Conservation (phyloP, 53 echinoderm and acorn worm genomes). For the Henricia sp. region DNA sequence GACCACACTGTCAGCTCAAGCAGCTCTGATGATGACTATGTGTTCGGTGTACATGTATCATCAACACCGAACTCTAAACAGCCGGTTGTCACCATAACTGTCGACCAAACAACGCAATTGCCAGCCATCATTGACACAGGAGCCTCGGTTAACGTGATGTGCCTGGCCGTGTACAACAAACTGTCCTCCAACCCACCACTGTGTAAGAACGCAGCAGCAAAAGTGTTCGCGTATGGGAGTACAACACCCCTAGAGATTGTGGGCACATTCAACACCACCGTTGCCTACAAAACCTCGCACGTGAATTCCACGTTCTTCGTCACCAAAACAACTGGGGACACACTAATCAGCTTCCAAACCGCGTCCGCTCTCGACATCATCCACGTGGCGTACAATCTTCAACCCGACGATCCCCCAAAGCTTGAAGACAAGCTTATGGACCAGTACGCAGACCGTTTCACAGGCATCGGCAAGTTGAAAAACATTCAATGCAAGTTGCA, state of each 20-base stretch:
- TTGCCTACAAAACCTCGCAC: constrained; percentile 6
- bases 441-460: constrained; percentile 49
- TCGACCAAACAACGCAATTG: constrained; percentile 1
- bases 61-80: too few species aligned
- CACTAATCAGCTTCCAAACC: constrained; percentile 39
- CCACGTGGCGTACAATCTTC: constrained; percentile 19
- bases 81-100: not conserved
- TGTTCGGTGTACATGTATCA: not conserved
- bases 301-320: constrained; percentile 30
- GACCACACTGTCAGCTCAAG: constrained; percentile 1
- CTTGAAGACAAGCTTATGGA: not conserved
- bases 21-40: constrained; percentile 9
- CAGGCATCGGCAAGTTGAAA: constrained; percentile 61
- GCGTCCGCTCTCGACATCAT: constrained; percentile 14
- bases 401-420: not conserved
- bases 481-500: constrained; percentile 63
- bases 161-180: constrained; percentile 10
- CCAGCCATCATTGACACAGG: constrained; percentile 13
- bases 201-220: not conserved
- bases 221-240: not conserved
- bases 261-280: not conserved
- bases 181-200: constrained; percentile 7
- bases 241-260: constrained; percentile 8
- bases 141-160: not conserved
- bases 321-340: constrained; percentile 46